Conservation (phyloP, 2,113 vertebrate genomes). For the Melanerpes formicivorus region DNA sequence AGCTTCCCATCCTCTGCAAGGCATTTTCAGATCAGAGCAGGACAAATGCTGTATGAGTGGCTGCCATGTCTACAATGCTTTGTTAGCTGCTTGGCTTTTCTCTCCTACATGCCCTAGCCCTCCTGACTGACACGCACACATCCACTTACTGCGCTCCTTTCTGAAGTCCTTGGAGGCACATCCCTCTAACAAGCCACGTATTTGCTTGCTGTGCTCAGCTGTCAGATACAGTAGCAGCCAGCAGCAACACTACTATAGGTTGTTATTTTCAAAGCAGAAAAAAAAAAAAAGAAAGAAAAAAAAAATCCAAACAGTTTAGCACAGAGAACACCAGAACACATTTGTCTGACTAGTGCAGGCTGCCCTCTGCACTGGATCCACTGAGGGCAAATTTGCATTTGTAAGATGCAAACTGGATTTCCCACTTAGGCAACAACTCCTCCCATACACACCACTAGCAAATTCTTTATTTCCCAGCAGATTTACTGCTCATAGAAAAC, state of each 20-base stretch:
- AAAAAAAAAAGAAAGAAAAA: background rate
- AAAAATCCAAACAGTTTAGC: background rate
- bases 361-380: background rate
- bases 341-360: background rate
- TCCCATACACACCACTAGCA: rapidly evolving
- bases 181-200: background rate
- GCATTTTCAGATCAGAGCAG: background rate
- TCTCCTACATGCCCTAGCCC: background rate
- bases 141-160: rapidly evolving
- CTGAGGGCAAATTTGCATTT: background rate
- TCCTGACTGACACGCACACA: rapidly evolving
- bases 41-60: background rate
- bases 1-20: background rate
- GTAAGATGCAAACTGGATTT: background rate
- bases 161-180: background rate
- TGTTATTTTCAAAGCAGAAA: background rate
- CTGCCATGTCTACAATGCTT: background rate
- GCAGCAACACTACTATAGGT: background rate
- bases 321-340: background rate
- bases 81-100: background rate
- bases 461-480: background rate
- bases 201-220: background rate
- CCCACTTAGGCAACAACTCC: no score
- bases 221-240: background rate
- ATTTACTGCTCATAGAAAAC: background rate